A percentile compares a stretch with the other conserved stretches of the same genome.
Evolutionary conservation across 2,113 vertebrate genomes (phyloP).

Genomic region (Haemorhous mexicanus): DNA sequence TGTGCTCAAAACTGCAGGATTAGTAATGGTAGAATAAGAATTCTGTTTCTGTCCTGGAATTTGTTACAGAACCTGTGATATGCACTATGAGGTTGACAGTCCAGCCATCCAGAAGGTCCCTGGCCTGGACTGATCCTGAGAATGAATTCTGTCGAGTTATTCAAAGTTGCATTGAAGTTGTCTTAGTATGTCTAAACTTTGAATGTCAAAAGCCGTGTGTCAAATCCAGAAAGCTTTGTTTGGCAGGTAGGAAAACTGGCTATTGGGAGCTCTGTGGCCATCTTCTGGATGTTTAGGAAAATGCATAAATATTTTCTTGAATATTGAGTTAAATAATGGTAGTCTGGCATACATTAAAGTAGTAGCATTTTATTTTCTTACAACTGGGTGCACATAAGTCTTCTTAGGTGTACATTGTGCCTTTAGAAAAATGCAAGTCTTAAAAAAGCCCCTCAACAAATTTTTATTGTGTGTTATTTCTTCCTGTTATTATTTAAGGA

Average conservation of each 20-base stretch:
- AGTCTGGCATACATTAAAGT: not conserved
- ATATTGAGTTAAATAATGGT: not conserved
- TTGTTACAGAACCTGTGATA: not conserved
- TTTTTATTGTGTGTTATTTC: not conserved
- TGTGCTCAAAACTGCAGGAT: not conserved
- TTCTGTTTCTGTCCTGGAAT: not conserved
- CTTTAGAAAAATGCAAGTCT: not conserved
- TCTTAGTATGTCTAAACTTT: not conserved
- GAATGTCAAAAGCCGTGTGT: not conserved
- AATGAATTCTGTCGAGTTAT: not conserved
- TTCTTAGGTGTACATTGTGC: not conserved
- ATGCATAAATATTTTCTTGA: not conserved
- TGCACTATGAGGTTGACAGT: not conserved
- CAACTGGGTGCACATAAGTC: not conserved
- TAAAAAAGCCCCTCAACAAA: not conserved
- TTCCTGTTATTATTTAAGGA: not conserved
- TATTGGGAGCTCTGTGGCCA: conserved; percentile 42
- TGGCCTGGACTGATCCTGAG: not conserved
- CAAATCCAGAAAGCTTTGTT: not conserved
- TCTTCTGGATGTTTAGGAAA: conserved; percentile 59
- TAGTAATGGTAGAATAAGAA: not conserved
- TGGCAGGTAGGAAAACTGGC: not conserved
- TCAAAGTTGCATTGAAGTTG: not conserved
- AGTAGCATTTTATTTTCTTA: not conserved
- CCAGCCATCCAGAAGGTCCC: not conserved